Evolutionary conservation across 1,140 invertebrate genomes (phyloP).

Genomic region (Pachypsylla venusta): DNA sequence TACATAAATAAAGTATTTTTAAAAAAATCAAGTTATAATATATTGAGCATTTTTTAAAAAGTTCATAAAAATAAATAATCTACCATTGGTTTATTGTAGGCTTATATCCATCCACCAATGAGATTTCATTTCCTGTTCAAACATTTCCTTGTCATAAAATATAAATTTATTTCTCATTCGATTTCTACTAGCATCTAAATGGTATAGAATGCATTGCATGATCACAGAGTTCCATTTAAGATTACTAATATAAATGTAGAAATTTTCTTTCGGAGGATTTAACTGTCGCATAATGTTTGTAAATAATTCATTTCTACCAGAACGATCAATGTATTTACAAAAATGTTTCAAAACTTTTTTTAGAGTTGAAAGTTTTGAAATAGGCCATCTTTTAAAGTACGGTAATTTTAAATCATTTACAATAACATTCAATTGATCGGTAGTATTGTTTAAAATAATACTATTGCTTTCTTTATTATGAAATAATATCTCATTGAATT

Average conservation of each 20-base stretch:
- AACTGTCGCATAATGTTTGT: background rate
- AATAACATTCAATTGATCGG: background rate
- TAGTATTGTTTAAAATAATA: background rate
- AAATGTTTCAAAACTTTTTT: constrained; percentile 4
- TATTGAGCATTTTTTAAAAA: no score
- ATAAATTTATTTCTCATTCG: background rate
- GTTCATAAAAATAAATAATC: no score
- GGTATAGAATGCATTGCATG: background rate
- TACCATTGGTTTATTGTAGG: no score
- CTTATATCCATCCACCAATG: constrained; percentile 6
- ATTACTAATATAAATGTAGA: background rate
- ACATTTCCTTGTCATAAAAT: background rate
- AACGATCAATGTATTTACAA: background rate
- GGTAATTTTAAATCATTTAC: background rate
- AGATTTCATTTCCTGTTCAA: background rate
- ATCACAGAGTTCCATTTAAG: background rate
- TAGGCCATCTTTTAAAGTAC: background rate
- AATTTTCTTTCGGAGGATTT: background rate
- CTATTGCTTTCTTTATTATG: background rate
- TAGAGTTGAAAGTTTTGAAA: background rate
- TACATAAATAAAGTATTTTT: no score
- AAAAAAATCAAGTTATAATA: no score
- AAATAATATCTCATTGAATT: background rate
- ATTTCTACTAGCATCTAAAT: background rate
- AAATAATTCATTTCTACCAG: background rate